These are phyloP conservation scores for Patella vulgata DNA, from an alignment of 1,140 invertebrate species.

Conservation along the genomic window DNA sequence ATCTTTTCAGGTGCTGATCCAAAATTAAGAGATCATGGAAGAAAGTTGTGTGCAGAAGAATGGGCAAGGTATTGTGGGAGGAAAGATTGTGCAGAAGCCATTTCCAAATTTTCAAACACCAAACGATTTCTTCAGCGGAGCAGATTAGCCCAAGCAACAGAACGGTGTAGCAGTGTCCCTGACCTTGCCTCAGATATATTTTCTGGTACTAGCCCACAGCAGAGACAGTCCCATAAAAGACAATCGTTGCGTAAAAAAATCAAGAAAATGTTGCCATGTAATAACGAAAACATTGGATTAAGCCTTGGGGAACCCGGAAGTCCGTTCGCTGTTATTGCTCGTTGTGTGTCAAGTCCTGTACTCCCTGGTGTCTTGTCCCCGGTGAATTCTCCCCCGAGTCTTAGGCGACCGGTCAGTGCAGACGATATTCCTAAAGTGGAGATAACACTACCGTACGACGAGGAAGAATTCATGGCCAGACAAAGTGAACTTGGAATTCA, in stretches of 20 bases:
- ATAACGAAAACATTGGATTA: slow-evolving; percentile 12
- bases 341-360: slow-evolving; percentile 54
- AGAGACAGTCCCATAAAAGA: slow-evolving; percentile 32
- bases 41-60: slow-evolving; percentile 78
- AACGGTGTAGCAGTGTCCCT: slow-evolving; percentile 43
- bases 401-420: slow-evolving; percentile 40
- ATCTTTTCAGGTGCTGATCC: slow-evolving; percentile 77
- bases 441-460: slow-evolving; percentile 40
- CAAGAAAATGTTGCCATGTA: slow-evolving; percentile 44
- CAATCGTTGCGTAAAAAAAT: slow-evolving; percentile 47
- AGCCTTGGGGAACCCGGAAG: slow-evolving; percentile 23
- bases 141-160: slow-evolving; percentile 24
- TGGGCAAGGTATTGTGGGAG: slow-evolving; percentile 83
- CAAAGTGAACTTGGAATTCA: slow-evolving; percentile 6
- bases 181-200: slow-evolving; percentile 29
- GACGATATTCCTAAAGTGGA: slow-evolving; percentile 55
- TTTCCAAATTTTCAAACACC: slow-evolving; percentile 75
- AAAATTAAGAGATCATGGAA: slow-evolving; percentile 76
- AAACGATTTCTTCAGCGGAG: slow-evolving; percentile 50
- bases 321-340: slow-evolving; percentile 53
- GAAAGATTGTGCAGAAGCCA: slow-evolving; percentile 79
- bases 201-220: neutral
- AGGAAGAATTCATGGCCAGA: slow-evolving; percentile 16
- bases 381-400: slow-evolving; percentile 7
- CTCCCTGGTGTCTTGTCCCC: slow-evolving; percentile 45